Base-by-base conservation (phyloP, 2,888 invertebrate genomes). In the Tenthredo amoena region DNA sequence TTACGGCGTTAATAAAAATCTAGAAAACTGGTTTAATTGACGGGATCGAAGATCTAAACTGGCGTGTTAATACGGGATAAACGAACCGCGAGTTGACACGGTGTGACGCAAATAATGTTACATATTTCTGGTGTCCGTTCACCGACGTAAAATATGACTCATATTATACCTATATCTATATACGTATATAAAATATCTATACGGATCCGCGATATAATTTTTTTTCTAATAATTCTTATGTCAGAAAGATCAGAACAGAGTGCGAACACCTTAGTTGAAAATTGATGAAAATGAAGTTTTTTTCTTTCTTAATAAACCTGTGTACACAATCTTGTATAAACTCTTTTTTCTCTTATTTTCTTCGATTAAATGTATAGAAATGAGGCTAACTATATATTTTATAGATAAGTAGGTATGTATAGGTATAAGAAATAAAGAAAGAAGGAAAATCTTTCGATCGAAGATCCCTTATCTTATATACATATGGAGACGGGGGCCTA, bases 11-110 rank as follows among this genome's bases (percentile, higher is more conserved):
- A 34, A 31, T 55, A n/a, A 65, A 65, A 76, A 76, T 18, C n/a
- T 18, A 43, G 26, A 84, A 81, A 81, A 81, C 65, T 62, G 81
- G 81, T 62, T 81, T 81, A 81, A 81, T 81, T 37, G 81, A 81
- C 81, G 31, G 12, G 40, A 58, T 40, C 81, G 21, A 43, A 62
- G 37, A 81, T 81, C 81, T 26, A 40, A 43, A 50, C n/a, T 81
- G 81, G 81, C 81, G 43, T 43, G 65, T 81, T 81, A 81, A 81
- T 62, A 62, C 65, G 58, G 21, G 81, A 26, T 65, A 81, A 81
- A 81, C 81, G 81, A 81, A 62, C 12, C 81, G 81, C 81, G 81
- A 81, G 81, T 34, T 65, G 65, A 81, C 81, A 81, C 37, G 58
- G 40, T 81, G 34, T 81, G 81, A 81, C 81, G 62, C 65, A 58